Percentiles rank a stretch among this genome's conserved stretches.
Evolutionary conservation across 2,888 invertebrate species (phyloP).

Genomic region (Calephelis perditalis): DNA sequence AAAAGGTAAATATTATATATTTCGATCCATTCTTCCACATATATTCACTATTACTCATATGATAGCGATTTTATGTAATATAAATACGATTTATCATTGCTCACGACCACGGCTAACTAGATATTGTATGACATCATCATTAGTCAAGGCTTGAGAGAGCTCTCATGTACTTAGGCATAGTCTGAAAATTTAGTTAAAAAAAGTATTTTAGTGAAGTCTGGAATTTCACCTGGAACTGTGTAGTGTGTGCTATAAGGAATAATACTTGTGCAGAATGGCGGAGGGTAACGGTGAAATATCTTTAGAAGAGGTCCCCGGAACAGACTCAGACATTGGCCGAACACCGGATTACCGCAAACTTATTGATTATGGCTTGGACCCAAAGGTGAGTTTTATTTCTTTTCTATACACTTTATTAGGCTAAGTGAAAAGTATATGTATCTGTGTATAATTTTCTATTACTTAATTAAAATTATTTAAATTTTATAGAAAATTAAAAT

Average conservation of each 20-base stretch:
- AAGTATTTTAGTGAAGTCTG: conserved; percentile 34
- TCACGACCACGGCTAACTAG: conserved; percentile 65
- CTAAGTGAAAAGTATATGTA: too few species aligned
- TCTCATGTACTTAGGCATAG: conserved; percentile 37
- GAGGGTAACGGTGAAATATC: conserved; percentile 92
- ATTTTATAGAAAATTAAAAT: too few species aligned
- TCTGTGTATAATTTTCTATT: too few species aligned
- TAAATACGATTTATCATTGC: conserved; percentile 41
- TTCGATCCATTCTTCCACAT: conserved; percentile 13
- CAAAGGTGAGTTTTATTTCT: conserved; percentile 80
- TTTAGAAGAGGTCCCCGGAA: conserved; percentile 84
- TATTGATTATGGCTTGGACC: conserved; percentile 96
- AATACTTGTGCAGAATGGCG: conserved; percentile 84
- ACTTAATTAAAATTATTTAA: too few species aligned
- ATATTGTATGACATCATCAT: conserved; percentile 69
- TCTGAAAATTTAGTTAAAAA: conserved; percentile 36
- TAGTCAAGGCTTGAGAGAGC: conserved; percentile 49
- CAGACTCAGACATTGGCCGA: conserved; percentile 82
- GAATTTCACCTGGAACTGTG: conserved; percentile 44
- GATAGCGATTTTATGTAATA: conserved; percentile 29
- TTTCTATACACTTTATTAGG: too few species aligned
- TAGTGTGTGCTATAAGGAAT: conserved; percentile 59
- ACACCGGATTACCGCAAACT: conserved; percentile 96
- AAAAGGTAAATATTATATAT: conserved; percentile 69
- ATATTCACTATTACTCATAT: conserved; percentile 20